Conservation (phyloP, 2,113 vertebrate species). For the Cyprinodon brontotheroides region DNA sequence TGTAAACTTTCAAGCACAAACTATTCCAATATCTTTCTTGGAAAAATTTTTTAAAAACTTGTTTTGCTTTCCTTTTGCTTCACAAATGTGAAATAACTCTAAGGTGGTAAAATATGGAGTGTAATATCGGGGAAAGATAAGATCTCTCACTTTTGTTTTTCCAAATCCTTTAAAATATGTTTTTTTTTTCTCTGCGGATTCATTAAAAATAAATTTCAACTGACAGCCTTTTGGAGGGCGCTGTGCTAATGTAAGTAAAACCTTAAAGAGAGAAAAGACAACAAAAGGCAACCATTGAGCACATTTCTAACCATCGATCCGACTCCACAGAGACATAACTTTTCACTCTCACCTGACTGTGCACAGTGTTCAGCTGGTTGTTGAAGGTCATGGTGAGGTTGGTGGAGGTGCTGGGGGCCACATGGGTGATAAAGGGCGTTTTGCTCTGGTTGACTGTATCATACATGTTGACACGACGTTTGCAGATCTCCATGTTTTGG, state of each 20-base stretch:
- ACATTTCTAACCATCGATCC: conserved; percentile 1
- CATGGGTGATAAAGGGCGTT: conserved; percentile 97
- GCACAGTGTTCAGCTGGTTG: conserved; percentile 98
- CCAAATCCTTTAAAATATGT: no score
- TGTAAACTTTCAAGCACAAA: no score
- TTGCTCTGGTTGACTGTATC: conserved; percentile 99
- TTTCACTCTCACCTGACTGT: conserved; percentile 75
- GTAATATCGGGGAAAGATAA: no score
- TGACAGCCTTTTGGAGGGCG: not conserved
- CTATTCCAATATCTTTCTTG: no score
- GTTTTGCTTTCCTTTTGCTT: no score
- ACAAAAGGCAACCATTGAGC: conserved; percentile 6
- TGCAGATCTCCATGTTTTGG: conserved; percentile 99
- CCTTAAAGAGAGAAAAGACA: not conserved
- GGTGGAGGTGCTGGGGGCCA: conserved; percentile 97
- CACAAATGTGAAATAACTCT: no score
- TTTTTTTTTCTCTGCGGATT: no score
- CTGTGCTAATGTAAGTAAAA: not conserved
- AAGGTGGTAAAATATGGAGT: no score
- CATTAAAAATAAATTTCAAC: no score
- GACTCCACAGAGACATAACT: not conserved
- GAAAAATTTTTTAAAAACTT: no score
- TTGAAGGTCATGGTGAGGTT: conserved; percentile 99
- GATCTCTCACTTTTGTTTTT: no score
- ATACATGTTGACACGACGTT: conserved; percentile 95